Conservation (phyloP, 2,888 invertebrate species). For the Leptopilina drosophilae region DNA sequence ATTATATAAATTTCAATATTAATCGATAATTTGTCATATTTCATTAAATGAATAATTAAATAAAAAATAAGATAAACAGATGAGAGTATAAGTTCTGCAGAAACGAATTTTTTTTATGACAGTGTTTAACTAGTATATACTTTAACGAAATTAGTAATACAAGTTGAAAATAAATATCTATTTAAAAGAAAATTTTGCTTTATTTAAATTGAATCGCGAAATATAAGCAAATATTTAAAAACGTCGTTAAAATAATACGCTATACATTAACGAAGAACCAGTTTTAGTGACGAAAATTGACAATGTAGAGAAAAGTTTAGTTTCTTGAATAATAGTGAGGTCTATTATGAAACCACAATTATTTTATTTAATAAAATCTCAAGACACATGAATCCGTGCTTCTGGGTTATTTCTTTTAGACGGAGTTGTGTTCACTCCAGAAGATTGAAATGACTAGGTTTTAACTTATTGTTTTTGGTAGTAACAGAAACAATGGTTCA, state of each 20-base stretch:
- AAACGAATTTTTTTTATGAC: background rate
- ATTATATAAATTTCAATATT: no score
- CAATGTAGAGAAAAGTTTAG: background rate
- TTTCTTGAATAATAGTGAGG: background rate
- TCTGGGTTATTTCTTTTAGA: conserved; percentile 30
- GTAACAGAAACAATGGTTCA: conserved; percentile 27
- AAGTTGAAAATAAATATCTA: background rate
- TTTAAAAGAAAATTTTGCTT: background rate
- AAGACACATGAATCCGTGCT: background rate
- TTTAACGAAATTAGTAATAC: background rate
- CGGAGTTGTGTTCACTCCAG: conserved; percentile 39
- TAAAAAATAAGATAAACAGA: no score
- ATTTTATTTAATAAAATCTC: background rate
- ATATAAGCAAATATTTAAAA: background rate
- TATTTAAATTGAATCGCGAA: background rate
- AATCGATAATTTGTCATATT: background rate
- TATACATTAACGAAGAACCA: background rate
- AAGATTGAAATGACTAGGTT: conserved; percentile 20
- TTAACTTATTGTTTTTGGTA: background rate
- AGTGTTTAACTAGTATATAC: background rate
- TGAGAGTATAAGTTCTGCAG: no score
- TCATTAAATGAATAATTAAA: background rate
- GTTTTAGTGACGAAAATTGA: background rate
- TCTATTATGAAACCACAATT: no score
- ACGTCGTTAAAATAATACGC: background rate